phyloP scores from a whole-genome alignment of 2,113 vertebrate species.

The Cathartes aura region DNA sequence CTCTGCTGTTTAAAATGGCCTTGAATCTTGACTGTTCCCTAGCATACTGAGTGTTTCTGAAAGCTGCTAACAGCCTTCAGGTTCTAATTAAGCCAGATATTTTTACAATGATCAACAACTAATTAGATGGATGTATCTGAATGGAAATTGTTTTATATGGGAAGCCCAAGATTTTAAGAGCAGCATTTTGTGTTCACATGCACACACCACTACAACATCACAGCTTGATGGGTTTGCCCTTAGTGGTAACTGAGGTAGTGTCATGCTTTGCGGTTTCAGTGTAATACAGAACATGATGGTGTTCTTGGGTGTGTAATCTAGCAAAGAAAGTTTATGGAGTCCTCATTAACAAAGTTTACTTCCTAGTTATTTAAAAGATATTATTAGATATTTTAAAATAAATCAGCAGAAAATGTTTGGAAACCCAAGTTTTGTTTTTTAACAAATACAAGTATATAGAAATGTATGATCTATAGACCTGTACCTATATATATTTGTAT shows the following conservation, averaged over 20 bases:
- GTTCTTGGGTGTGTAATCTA: neutral
- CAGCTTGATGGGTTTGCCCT: rapidly evolving
- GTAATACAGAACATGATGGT: neutral
- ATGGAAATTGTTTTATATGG: neutral
- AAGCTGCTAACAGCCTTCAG: neutral
- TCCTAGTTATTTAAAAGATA: neutral
- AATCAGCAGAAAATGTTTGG: neutral
- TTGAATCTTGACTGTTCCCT: neutral
- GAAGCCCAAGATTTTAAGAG: neutral
- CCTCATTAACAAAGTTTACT: neutral
- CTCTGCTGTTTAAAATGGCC: neutral
- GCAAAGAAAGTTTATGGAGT: neutral
- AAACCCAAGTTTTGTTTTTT: neutral
- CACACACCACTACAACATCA: neutral
- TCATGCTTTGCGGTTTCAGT: neutral
- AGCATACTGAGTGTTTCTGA: neutral
- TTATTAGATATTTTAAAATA: neutral
- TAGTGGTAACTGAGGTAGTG: neutral
- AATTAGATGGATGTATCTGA: neutral
- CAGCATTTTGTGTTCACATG: neutral
- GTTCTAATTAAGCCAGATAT: neutral
- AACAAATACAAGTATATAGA: neutral
- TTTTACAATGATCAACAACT: neutral
- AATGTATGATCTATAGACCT: neutral
- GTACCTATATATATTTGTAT: neutral